Base-by-base conservation (phyloP, 2,113 vertebrate genomes). In the Machaerirhynchus nigripectus region DNA sequence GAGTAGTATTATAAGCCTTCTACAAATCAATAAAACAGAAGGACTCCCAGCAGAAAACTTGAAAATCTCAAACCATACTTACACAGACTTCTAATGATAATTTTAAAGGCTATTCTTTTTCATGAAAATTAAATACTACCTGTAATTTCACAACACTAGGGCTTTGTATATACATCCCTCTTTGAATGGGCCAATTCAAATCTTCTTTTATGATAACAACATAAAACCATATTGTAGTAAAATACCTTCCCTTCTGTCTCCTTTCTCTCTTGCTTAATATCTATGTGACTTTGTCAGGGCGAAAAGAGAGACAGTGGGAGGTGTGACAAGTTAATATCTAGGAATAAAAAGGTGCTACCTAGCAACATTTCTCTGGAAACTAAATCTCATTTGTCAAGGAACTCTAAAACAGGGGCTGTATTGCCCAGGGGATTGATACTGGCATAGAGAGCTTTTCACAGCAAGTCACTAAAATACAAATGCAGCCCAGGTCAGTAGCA, bases 331-430 rank as follows among this genome's bases (percentile, higher is more conserved):
- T 93, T 96, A 91, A 95, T 96, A 97, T 85, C 76, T 76, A 94
- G 88, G 90, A 97, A 95, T 90, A 83, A 95, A 96, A 95, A 95
- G 93, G 81, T 5, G 93, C 97, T 97, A 95, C 97, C 97, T 98
- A 98, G 98, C 97, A 98, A 98, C 97, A 96, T 97, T 90, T 90
- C 87, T 96, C 94, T 77, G 63, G 95, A 91, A 97, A 96, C 95
- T 97, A 84, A 96, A 95, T 75, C 92, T 97, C 93, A 90, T 98
- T 98, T 98, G 95, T 97, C 96, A 97, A 97, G 93, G 92, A 95
- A 92, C 83, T 96, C 90, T 89, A 94, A 94, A 97, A 92, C 91
- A 95, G 81, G 59, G 95, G 57, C 80, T 90, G 71, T 50, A 83
- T 78, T 79, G 70, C 93, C 76, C 77, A 69, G 39, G 91, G 95